These are phyloP conservation scores for Thunnus thynnus DNA, from an alignment of 2,113 vertebrate species.

Conservation along the genomic window DNA sequence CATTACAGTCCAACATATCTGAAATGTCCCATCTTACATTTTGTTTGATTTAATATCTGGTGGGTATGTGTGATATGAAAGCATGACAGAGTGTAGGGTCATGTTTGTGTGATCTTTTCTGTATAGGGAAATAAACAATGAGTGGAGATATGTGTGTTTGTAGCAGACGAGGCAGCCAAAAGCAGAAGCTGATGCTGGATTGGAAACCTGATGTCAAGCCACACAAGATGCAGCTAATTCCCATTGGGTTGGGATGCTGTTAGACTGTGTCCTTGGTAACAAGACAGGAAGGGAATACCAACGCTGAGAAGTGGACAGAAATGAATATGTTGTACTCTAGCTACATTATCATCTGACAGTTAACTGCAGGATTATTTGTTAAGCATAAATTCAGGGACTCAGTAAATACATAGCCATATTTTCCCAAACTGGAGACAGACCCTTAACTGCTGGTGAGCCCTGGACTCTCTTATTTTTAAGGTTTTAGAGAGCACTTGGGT, in stretches of 20 bases:
- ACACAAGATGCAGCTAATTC: slow-evolving; percentile 20
- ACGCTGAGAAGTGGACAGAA: neutral
- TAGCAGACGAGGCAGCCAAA: slow-evolving; percentile 13
- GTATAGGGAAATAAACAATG: slow-evolving; percentile 64
- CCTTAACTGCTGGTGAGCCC: neutral
- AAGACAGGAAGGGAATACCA: neutral
- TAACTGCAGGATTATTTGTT: neutral
- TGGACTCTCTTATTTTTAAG: neutral
- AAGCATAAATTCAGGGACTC: neutral
- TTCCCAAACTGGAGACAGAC: slow-evolving; percentile 5
- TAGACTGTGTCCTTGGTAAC: slow-evolving; percentile 24
- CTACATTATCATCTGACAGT: neutral
- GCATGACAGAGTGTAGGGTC: slow-evolving; percentile 39
- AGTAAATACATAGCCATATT: neutral
- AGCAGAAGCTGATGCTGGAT: slow-evolving; percentile 21
- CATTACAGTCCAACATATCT: neutral
- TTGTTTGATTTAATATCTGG: slow-evolving; percentile 65
- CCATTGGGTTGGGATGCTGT: slow-evolving; percentile 3
- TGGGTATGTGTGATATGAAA: slow-evolving; percentile 59
- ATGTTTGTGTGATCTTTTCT: slow-evolving; percentile 62
- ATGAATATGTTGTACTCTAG: neutral
- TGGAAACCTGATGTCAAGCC: slow-evolving; percentile 16
- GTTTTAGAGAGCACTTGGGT: neutral
- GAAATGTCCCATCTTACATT: slow-evolving; percentile 30
- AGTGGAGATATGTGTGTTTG: slow-evolving; percentile 32